These are phyloP conservation scores for Deroplatys truncata DNA, from an alignment of 2,888 invertebrate species.

Conservation along the genomic window DNA sequence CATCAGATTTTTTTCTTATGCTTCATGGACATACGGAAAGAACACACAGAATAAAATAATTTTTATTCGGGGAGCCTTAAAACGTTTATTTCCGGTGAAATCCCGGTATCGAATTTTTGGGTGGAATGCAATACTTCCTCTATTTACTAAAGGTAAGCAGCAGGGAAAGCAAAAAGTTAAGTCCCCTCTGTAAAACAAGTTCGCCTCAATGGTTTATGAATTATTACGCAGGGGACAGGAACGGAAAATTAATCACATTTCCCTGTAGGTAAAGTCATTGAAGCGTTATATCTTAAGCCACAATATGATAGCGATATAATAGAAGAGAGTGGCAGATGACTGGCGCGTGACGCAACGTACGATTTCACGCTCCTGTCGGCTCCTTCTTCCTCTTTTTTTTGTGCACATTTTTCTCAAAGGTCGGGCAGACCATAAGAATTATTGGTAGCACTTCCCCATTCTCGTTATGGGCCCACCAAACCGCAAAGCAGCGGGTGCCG, in stretches of 20 bases:
- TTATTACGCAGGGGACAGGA: background rate
- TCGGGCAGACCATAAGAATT: background rate
- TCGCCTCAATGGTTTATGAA: background rate
- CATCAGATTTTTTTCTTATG: no score
- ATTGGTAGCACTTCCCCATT: background rate
- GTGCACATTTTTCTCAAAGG: background rate
- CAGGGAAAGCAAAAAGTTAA: no score
- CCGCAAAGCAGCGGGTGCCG: background rate
- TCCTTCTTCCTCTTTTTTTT: background rate
- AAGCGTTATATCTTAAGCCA: background rate
- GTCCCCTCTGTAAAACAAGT: no score
- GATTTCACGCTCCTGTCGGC: background rate
- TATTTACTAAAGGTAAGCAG: no score
- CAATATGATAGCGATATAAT: background rate
- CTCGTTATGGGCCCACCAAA: background rate
- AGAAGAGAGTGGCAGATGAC: background rate
- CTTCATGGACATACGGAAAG: no score
- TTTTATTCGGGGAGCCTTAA: no score
- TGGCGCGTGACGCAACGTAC: background rate
- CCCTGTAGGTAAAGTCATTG: background rate
- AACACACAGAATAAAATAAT: no score
- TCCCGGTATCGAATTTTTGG: no score
- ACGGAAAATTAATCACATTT: background rate
- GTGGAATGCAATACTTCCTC: no score
- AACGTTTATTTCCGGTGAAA: no score